Evolutionary conservation across 2,888 invertebrate species (phyloP).

Genomic region (Oscheius myriophilus): DNA sequence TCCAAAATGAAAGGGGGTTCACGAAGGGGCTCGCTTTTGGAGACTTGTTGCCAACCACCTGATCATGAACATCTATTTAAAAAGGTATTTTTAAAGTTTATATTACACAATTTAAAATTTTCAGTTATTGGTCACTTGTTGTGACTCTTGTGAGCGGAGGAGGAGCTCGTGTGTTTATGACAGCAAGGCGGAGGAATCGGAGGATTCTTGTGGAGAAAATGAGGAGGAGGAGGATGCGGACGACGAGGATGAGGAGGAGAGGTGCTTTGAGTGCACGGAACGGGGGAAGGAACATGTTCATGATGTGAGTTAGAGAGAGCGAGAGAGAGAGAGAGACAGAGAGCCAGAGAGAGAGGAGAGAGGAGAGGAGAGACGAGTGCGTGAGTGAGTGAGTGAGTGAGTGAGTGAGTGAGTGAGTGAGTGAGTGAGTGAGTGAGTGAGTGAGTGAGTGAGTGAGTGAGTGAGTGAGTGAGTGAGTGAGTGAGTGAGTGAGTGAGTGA

Average conservation of each 20-base stretch:
- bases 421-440: too few relatives aligned
- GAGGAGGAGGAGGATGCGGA: constrained; percentile 34
- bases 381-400: neutral
- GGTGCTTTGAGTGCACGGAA: constrained; percentile 64
- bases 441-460: neutral
- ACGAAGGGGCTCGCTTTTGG: constrained; percentile 16
- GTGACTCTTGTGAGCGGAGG: constrained; percentile 67
- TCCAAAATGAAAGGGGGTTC: neutral
- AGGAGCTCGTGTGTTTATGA: constrained; percentile 57
- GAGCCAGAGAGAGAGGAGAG: too few relatives aligned
- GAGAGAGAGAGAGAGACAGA: neutral
- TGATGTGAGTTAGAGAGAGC: constrained; percentile 52
- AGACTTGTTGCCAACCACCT: constrained; percentile 14
- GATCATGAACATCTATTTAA: constrained; percentile 56
- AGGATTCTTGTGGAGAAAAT: constrained; percentile 1
- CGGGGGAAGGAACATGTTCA: constrained; percentile 68
- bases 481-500: neutral
- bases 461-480: constrained; percentile 32
- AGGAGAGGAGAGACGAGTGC: too few relatives aligned
- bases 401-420: too few relatives aligned
- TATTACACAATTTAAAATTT: neutral
- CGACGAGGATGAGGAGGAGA: constrained; percentile 47
- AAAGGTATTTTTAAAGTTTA: constrained; percentile 34
- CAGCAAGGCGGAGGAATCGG: constrained; percentile 45
- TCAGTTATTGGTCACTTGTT: constrained; percentile 65